Percentiles rank a stretch among this genome's conserved stretches.
Evolutionary conservation across 2,888 invertebrate genomes (phyloP).

Genomic region (Microctonus aethiopoides): DNA sequence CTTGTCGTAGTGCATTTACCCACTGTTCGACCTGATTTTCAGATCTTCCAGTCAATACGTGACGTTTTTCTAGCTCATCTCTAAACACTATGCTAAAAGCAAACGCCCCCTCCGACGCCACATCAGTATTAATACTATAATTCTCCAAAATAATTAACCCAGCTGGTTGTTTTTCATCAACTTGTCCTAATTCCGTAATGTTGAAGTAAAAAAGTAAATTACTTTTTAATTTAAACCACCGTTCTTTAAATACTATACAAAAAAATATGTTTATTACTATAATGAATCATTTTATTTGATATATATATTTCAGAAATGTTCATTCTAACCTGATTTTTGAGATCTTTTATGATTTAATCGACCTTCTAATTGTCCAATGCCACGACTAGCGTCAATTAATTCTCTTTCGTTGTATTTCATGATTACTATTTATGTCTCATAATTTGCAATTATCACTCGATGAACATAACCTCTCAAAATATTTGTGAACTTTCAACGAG

Average conservation of each 20-base stretch:
- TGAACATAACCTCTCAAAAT: not conserved
- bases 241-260: slow-evolving; percentile 78
- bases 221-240: slow-evolving; percentile 80
- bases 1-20: slow-evolving; percentile 75
- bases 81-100: slow-evolving; percentile 80
- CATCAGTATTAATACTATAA: slow-evolving; percentile 76
- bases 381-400: slow-evolving; percentile 74
- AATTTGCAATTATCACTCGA: not conserved
- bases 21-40: slow-evolving; percentile 79
- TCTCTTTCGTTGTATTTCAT: slow-evolving; percentile 82
- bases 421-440: slow-evolving; percentile 49
- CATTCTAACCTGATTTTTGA: slow-evolving; percentile 61
- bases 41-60: slow-evolving; percentile 78
- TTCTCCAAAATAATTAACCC: slow-evolving; percentile 83
- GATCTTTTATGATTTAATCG: slow-evolving; percentile 76
- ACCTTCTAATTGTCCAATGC: slow-evolving; percentile 75
- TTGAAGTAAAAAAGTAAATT: slow-evolving; percentile 84
- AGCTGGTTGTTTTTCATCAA: slow-evolving; percentile 74
- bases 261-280: slow-evolving; percentile 40
- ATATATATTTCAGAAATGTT: no score
- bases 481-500: not conserved
- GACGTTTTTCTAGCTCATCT: slow-evolving; percentile 76
- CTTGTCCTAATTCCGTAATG: slow-evolving; percentile 75
- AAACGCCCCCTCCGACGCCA: slow-evolving; percentile 74
- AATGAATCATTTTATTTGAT: not conserved